Conservation (phyloP, 2,797 vertebrate genomes). For the Alfaro cultratus region DNA sequence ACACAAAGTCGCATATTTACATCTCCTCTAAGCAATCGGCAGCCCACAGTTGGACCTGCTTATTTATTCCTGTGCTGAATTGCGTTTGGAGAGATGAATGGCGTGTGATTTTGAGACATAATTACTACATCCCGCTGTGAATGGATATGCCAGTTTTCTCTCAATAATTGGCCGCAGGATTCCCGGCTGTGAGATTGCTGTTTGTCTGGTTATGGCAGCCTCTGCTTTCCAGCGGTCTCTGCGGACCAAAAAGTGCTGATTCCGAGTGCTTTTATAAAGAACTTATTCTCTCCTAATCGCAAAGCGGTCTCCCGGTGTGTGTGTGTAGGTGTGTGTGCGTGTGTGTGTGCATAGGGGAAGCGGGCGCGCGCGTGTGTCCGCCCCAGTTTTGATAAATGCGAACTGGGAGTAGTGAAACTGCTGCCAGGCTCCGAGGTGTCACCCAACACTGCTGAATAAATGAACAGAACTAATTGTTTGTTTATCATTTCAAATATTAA, state of each 20-base stretch:
- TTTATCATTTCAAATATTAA: constrained; percentile 78
- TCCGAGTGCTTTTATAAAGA: constrained; percentile 60
- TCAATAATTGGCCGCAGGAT: constrained; percentile 53
- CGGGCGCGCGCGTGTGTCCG: constrained; percentile 53
- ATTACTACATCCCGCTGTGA: constrained; percentile 54
- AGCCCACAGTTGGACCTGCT: constrained; percentile 29
- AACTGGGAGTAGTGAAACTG: constrained; percentile 66
- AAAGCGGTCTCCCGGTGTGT: constrained; percentile 69
- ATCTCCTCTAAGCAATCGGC: constrained; percentile 31
- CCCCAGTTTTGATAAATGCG: constrained; percentile 79
- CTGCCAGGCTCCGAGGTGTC: constrained; percentile 68
- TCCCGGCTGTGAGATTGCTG: constrained; percentile 68
- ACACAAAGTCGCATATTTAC: constrained; percentile 17
- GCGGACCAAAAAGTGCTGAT: constrained; percentile 68
- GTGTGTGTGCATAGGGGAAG: neutral
- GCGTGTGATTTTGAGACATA: constrained; percentile 55
- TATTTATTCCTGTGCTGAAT: constrained; percentile 44
- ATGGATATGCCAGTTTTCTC: constrained; percentile 54
- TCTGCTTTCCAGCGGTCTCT: constrained; percentile 54
- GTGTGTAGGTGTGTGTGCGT: constrained; percentile 21
- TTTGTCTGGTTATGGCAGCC: constrained; percentile 71
- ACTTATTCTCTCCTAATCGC: constrained; percentile 75
- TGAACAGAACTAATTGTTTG: constrained; percentile 77
- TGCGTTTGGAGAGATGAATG: constrained; percentile 44
- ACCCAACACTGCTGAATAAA: constrained; percentile 69